Base-by-base conservation (phyloP, 2,797 vertebrate genomes). In the Podarcis lilfordi region DNA sequence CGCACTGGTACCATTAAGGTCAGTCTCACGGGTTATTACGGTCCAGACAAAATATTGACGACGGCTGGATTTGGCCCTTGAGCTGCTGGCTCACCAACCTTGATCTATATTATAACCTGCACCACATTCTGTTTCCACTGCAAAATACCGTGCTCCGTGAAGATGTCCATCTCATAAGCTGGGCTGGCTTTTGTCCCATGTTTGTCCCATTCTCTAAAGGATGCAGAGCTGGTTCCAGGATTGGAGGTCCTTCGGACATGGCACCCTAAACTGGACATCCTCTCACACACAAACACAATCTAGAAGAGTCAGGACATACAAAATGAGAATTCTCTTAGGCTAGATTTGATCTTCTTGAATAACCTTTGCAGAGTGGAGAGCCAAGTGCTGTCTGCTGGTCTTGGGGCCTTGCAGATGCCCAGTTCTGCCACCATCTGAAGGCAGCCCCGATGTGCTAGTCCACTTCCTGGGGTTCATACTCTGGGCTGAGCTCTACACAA, bases 1-100 rank as follows among this genome's bases (percentile, higher is more conserved):
- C 78, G 78, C 19, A 76, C n/a, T 59, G 88, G 88, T 13, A 4
- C 25, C 45, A 89, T 85, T 81, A 89, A 85, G 88, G 88, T 89
- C 71, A 89, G 88, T 68, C 25, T 74, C 55, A 61, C 11, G 10
- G 69, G 29, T 13, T 37, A 37, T 37, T 74, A 21, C 0, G 21
- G 72, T 37, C 7, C 32, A 37, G 59, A 61, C 6, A 64, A 64
- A 23, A 64, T 64, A 19, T 64, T 64, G 21, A 29, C 8, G 3
- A 5, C 1, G 25, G 25, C 27, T 29, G 11, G 3, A 69, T 69
- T n/a, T 69, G 68, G 68, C 68, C 68, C 68, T 29, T n/a, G 7
- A 11, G 29, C 27, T n/a, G 68, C 68, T 69, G 10, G 29, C 29
- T 69, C 27, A 29, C 68, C 29, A 69, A n/a, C 10, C 3, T 29